phyloP scores from a whole-genome alignment of 35 echinoderm and acorn worm genomes.

The Lytechinus variegatus region DNA sequence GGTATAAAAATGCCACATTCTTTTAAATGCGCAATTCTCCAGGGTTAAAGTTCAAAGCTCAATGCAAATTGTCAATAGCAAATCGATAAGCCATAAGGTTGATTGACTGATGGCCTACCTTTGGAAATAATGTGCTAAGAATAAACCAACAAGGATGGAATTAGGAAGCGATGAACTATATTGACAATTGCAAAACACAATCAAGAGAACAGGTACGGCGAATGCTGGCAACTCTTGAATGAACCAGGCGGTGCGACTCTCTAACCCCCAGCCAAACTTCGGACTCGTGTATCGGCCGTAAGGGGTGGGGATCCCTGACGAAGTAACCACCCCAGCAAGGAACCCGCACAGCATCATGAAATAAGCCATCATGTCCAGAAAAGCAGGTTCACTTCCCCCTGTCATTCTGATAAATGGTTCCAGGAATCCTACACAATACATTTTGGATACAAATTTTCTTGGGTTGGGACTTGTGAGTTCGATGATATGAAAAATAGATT shows the following conservation, averaged over 20 bases:
- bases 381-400: conserved; percentile 17
- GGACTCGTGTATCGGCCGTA: conserved; percentile 61
- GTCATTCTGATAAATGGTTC: background rate
- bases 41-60: no score
- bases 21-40: no score
- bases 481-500: background rate
- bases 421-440: conserved; percentile 5
- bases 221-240: conserved; percentile 67
- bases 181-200: conserved; percentile 19
- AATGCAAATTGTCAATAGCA: no score
- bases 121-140: conserved; percentile 65
- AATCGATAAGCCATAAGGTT: no score
- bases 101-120: conserved; percentile 46
- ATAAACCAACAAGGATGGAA: conserved; percentile 40
- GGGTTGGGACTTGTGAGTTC: background rate
- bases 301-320: conserved; percentile 4
- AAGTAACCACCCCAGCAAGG: background rate
- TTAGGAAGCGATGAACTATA: conserved; percentile 21
- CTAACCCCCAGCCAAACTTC: conserved; percentile 47
- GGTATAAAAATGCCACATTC: no score
- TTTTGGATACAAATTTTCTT: background rate
- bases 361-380: conserved; percentile 52
- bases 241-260: conserved; percentile 56
- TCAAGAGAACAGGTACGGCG: conserved; percentile 25
- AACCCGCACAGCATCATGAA: conserved; percentile 34